Conservation (phyloP, 1,140 invertebrate species). For the Lutraria rhynchaena region DNA sequence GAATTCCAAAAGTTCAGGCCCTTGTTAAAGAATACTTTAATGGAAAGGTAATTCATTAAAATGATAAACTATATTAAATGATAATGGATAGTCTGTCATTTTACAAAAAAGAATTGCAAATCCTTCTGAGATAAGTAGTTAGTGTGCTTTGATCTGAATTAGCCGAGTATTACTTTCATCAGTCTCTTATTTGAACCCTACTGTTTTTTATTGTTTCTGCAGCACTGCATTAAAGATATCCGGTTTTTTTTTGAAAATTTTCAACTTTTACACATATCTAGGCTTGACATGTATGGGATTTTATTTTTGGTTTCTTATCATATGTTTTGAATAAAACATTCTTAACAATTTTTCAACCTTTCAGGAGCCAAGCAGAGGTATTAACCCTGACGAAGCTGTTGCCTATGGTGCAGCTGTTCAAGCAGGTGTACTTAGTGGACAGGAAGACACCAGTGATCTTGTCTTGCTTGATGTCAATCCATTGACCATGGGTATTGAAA, state of each 20-base stretch:
- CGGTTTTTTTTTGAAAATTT: too few species aligned
- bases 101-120: background rate
- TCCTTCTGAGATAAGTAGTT: too few species aligned
- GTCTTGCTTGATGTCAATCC: slow-evolving; percentile 99
- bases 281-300: too few species aligned
- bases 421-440: slow-evolving; percentile 90
- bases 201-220: too few species aligned
- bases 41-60: slow-evolving; percentile 72
- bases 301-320: too few species aligned
- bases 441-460: slow-evolving; percentile 95
- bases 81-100: background rate
- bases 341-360: too few species aligned
- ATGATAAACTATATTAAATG: too few species aligned
- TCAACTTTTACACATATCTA: too few species aligned
- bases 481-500: slow-evolving; percentile 99
- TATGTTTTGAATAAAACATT: too few species aligned
- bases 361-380: slow-evolving; percentile 96
- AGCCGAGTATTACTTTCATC: background rate
- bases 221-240: too few species aligned
- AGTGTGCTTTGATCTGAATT: background rate
- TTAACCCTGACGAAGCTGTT: slow-evolving; percentile 93
- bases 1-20: slow-evolving; percentile 99
- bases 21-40: slow-evolving; percentile 99
- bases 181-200: background rate
- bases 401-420: slow-evolving; percentile 99